Evolutionary conservation across 2,888 invertebrate species (phyloP).

Genomic region (Helicoverpa assulta): DNA sequence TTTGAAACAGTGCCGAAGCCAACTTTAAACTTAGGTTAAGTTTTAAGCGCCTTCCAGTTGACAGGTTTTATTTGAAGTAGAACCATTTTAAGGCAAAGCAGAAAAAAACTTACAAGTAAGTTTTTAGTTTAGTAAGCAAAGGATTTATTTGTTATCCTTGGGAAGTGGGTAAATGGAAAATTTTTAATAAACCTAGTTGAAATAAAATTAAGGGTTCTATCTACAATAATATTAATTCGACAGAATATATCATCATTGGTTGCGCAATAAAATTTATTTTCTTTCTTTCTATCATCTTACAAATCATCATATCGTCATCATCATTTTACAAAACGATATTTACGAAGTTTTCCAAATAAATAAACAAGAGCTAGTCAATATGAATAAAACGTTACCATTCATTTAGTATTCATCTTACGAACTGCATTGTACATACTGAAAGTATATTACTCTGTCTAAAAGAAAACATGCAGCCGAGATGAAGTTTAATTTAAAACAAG

Average conservation of each 20-base stretch:
- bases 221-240: too few species aligned
- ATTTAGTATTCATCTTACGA: background rate
- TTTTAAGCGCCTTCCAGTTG: slow-evolving; percentile 55
- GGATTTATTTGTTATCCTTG: slow-evolving; percentile 30
- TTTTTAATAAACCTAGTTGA: background rate
- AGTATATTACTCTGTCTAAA: slow-evolving; percentile 6
- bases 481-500: slow-evolving; percentile 42
- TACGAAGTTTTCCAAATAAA: too few species aligned
- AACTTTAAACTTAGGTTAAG: slow-evolving; percentile 51
- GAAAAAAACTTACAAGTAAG: slow-evolving; percentile 41
- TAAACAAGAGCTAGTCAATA: background rate
- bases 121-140: too few species aligned
- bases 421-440: background rate
- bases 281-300: too few species aligned
- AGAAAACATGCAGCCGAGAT: slow-evolving; percentile 18
- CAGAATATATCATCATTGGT: too few species aligned
- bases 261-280: too few species aligned
- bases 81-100: slow-evolving; percentile 38
- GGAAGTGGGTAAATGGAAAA: slow-evolving; percentile 12
- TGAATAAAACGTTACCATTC: background rate
- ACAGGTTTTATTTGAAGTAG: slow-evolving; percentile 56
- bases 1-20: slow-evolving; percentile 56
- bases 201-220: background rate
- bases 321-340: too few species aligned
- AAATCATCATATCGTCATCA: too few species aligned